phyloP scores from a whole-genome alignment of 1,140 invertebrate species.

The Habropoda laboriosa region DNA sequence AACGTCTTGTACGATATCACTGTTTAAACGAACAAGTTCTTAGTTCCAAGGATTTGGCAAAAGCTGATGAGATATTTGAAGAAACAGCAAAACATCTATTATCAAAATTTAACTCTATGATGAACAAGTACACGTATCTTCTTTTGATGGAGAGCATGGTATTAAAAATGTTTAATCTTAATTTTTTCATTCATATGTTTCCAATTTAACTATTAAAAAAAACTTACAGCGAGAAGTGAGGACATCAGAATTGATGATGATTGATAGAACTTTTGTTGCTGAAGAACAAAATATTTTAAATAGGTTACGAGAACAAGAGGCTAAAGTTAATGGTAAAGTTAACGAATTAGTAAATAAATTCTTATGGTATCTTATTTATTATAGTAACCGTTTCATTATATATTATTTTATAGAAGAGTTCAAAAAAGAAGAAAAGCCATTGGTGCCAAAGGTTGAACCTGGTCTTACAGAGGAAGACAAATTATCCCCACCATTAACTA shows the following conservation, averaged over 20 bases:
- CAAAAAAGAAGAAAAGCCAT: conserved; percentile 78
- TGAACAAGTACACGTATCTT: conserved; percentile 90
- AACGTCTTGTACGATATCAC: conserved; percentile 91
- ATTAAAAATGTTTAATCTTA: conserved; percentile 26
- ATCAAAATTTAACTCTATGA: conserved; percentile 88
- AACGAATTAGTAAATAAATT: not conserved
- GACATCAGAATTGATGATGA: conserved; percentile 88
- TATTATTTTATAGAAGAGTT: conserved; percentile 72
- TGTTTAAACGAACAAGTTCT: conserved; percentile 88
- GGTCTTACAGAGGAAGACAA: conserved; percentile 71
- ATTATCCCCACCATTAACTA: conserved; percentile 61
- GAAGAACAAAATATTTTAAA: conserved; percentile 86
- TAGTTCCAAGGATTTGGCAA: conserved; percentile 85
- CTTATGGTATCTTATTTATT: not conserved
- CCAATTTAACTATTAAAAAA: not conserved
- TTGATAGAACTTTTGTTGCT: conserved; percentile 86
- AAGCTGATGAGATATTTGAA: conserved; percentile 90
- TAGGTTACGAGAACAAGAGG: conserved; percentile 81
- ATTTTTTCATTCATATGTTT: conserved; percentile 1
- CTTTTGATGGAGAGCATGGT: conserved; percentile 93
- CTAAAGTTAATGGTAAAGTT: conserved; percentile 75
- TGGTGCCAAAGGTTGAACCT: conserved; percentile 78
- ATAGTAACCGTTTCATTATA: not conserved
- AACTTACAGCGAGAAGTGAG: conserved; percentile 84
- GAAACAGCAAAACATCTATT: conserved; percentile 88